Conservation (phyloP, 2,888 invertebrate species). For the Coremacera marginata region DNA sequence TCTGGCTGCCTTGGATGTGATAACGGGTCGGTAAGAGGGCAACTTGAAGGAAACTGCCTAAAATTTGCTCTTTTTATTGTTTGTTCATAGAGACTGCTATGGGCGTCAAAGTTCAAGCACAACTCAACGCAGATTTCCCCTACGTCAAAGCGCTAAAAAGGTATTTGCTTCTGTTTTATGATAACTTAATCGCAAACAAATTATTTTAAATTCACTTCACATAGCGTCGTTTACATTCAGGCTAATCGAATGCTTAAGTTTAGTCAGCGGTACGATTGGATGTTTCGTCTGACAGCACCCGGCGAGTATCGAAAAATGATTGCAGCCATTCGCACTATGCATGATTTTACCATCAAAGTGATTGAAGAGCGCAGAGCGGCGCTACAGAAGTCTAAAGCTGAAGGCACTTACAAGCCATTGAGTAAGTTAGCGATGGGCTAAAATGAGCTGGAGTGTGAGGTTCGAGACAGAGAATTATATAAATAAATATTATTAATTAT, state of each 20-base stretch:
- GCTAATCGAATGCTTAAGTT: constrained; percentile 56
- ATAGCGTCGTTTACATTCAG: constrained; percentile 55
- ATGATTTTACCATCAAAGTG: constrained; percentile 61
- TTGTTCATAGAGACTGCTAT: constrained; percentile 55
- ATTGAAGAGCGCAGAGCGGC: constrained; percentile 58
- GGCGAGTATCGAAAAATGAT: constrained; percentile 47
- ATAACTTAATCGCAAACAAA: background rate
- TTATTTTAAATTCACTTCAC: background rate
- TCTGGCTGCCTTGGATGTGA: constrained; percentile 73
- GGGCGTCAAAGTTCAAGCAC: constrained; percentile 67
- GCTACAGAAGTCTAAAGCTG: constrained; percentile 51
- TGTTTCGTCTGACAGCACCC: constrained; percentile 55
- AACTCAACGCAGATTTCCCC: constrained; percentile 74
- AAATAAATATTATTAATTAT: too few relatives aligned
- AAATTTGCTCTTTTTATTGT: background rate
- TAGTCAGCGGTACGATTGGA: constrained; percentile 56
- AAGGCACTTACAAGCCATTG: constrained; percentile 52
- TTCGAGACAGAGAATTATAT: too few relatives aligned
- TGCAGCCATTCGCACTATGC: constrained; percentile 57
- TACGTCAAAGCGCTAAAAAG: constrained; percentile 74
- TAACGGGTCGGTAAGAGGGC: constrained; percentile 56
- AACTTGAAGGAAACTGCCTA: too few relatives aligned
- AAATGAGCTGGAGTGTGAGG: too few relatives aligned
- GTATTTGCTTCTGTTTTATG: background rate
- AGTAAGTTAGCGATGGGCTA: constrained; percentile 4